Percentiles rank a stretch among this genome's conserved stretches.
Evolutionary conservation across 2,113 vertebrate species (phyloP).

Genomic region (Sinocyclocheilus anophthalmus): DNA sequence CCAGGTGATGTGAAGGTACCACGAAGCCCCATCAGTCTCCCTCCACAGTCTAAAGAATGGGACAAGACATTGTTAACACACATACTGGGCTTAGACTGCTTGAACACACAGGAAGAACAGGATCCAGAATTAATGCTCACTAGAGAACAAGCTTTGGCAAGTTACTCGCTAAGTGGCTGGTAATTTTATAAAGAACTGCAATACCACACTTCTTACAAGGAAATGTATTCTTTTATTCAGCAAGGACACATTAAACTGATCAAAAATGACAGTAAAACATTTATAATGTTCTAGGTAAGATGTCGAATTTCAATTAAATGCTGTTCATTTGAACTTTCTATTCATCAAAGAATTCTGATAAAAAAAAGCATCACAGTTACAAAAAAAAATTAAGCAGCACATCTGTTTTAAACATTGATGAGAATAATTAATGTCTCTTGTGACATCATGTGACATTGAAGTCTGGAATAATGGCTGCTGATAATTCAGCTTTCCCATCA

Average conservation of each 20-base stretch:
- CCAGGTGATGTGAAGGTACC: constrained; percentile 85
- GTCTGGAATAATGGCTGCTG: no score
- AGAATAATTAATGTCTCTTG: no score
- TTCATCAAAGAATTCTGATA: neutral
- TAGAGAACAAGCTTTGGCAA: neutral
- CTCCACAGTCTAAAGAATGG: constrained; percentile 80
- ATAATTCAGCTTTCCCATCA: neutral
- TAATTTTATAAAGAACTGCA: neutral
- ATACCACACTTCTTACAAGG: neutral
- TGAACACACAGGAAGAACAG: neutral
- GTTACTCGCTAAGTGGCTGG: neutral
- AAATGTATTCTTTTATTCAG: neutral
- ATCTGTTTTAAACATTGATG: no score
- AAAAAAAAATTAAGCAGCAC: no score
- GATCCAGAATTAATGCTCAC: neutral
- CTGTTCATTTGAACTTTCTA: neutral
- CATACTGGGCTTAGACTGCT: neutral
- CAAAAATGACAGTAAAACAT: neutral
- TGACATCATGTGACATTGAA: no score
- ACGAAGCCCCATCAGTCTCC: constrained; percentile 64
- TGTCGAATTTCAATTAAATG: no score
- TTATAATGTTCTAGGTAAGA: no score
- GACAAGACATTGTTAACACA: neutral
- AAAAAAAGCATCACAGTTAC: neutral
- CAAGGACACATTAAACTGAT: neutral